Evolutionary conservation across 2,888 invertebrate genomes (phyloP).

Genomic region (Rhyacophila evoluta): DNA sequence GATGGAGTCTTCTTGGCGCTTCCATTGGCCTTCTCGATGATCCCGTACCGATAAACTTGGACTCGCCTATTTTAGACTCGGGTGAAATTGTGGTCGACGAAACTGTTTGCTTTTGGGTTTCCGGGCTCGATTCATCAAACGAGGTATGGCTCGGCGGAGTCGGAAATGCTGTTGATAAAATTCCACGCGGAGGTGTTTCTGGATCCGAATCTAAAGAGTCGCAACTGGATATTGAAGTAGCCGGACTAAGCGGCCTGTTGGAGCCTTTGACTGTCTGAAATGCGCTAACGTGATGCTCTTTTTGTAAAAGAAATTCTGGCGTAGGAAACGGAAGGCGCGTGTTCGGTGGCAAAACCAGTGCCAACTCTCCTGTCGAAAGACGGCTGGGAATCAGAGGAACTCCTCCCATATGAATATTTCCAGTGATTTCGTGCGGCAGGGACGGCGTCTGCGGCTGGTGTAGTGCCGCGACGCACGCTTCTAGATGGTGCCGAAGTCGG

Average conservation of each 20-base stretch:
- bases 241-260: conserved; percentile 73
- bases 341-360: conserved; percentile 73
- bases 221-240: conserved; percentile 78
- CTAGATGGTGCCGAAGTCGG: conserved; percentile 75
- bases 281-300: conserved; percentile 63
- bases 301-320: conserved; percentile 55
- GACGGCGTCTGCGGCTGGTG: conserved; percentile 63
- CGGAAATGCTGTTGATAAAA: conserved; percentile 64
- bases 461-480: conserved; percentile 74
- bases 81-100: conserved; percentile 70
- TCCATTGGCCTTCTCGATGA: conserved; percentile 25
- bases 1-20: conserved; percentile 42
- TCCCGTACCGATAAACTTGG: conserved; percentile 46
- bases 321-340: conserved; percentile 66
- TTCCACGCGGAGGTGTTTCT: conserved; percentile 68
- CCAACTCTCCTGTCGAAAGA: conserved; percentile 75
- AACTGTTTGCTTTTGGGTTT: conserved; percentile 68
- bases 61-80: conserved; percentile 58
- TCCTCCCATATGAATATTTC: conserved; percentile 72
- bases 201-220: conserved; percentile 71
- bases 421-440: conserved; percentile 59
- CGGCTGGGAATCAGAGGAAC: conserved; percentile 76
- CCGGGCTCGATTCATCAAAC: conserved; percentile 69
- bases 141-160: conserved; percentile 74
- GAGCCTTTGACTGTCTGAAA: conserved; percentile 61